Evolutionary conservation across 2,797 vertebrate genomes (phyloP).

Genomic region (Epinephelus malabaricus): DNA sequence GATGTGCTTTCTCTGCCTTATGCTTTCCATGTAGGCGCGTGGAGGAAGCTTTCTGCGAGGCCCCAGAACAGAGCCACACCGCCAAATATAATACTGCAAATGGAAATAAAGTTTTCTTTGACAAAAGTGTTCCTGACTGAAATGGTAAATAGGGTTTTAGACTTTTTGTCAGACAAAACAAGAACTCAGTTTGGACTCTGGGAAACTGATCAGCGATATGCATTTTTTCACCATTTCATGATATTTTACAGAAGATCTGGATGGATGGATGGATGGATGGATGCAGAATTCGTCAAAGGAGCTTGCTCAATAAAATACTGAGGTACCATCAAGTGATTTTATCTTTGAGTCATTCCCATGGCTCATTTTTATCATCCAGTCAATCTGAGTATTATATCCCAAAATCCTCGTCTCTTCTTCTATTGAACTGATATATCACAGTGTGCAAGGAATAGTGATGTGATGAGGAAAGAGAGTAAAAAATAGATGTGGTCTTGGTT

Average conservation of each 20-base stretch:
- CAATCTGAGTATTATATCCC: slow-evolving; percentile 43
- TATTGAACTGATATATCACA: slow-evolving; percentile 24
- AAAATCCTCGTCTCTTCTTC: slow-evolving; percentile 9
- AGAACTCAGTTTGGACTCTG: background rate
- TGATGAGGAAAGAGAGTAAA: background rate
- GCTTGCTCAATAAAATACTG: background rate
- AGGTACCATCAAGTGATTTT: slow-evolving; percentile 33
- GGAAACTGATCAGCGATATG: background rate
- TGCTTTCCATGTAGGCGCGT: too few relatives aligned
- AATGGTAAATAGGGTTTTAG: background rate
- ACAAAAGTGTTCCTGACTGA: background rate
- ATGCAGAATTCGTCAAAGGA: background rate
- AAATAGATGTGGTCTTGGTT: background rate
- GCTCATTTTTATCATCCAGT: slow-evolving; percentile 54
- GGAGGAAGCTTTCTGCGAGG: too few relatives aligned
- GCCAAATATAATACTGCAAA: too few relatives aligned
- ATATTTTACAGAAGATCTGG: background rate
- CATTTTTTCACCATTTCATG: background rate
- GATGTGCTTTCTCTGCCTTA: too few relatives aligned
- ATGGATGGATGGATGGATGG: background rate
- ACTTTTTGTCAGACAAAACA: background rate
- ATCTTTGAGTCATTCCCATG: slow-evolving; percentile 30
- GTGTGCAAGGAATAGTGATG: slow-evolving; percentile 1
- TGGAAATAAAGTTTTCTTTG: background rate
- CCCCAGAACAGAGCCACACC: too few relatives aligned